phyloP scores from a whole-genome alignment of 2,113 vertebrate genomes.

The Cyprinodon brontotheroides region DNA sequence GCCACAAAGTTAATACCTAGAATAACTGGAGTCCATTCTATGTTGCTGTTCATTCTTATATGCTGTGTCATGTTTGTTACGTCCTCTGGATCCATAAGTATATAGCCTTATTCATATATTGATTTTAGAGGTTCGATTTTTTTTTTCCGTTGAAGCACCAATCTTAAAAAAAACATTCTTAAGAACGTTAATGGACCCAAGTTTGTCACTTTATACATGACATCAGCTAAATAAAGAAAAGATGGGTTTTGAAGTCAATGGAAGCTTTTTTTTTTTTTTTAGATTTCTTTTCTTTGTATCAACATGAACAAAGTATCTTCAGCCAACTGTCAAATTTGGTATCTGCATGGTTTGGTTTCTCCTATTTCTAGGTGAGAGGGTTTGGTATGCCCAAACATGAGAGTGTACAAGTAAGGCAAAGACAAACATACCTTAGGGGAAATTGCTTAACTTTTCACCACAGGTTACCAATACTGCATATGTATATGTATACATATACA shows the following conservation, averaged over 20 bases:
- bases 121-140: slow-evolving; percentile 30
- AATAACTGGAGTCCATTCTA: slow-evolving; percentile 65
- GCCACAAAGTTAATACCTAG: slow-evolving; percentile 79
- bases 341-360: slow-evolving; percentile 38
- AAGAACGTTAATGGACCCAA: slow-evolving; percentile 42
- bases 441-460: slow-evolving; percentile 70
- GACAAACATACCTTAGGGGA: slow-evolving; percentile 76
- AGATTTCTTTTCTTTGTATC: slow-evolving; percentile 40
- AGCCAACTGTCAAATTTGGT: slow-evolving; percentile 37
- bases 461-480: slow-evolving; percentile 81
- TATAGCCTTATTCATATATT: slow-evolving; percentile 15
- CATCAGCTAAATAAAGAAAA: slow-evolving; percentile 40
- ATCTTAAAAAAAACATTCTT: slow-evolving; percentile 44
- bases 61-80: slow-evolving; percentile 28
- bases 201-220: slow-evolving; percentile 25
- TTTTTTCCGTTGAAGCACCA: slow-evolving; percentile 57
- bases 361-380: slow-evolving; percentile 25
- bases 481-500: slow-evolving; percentile 83
- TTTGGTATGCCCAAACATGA: slow-evolving; percentile 68
- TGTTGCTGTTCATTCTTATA: slow-evolving; percentile 43
- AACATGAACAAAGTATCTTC: slow-evolving; percentile 20
- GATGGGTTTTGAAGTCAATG: slow-evolving; percentile 23
- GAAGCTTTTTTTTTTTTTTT: slow-evolving; percentile 47
- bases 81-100: slow-evolving; percentile 54
- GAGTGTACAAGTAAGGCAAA: slow-evolving; percentile 78